phyloP scores from a whole-genome alignment of 2,888 invertebrate species.

The Calameuta filiformis region DNA sequence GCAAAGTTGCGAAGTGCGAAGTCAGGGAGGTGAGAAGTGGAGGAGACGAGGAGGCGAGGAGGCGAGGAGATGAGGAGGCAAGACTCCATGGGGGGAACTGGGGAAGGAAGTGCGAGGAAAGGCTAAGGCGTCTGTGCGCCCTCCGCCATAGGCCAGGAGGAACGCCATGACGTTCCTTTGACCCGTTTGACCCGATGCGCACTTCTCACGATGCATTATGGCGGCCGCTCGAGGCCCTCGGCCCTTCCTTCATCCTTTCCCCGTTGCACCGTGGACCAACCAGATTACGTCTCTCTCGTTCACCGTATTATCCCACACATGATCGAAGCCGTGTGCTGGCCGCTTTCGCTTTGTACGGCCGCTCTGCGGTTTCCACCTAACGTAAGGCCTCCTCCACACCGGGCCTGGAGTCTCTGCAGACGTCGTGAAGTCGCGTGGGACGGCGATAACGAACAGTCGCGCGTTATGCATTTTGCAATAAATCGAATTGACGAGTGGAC shows the following conservation, averaged over 20 bases:
- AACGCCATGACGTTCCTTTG: conserved; percentile 63
- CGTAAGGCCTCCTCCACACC: conserved; percentile 39
- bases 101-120: conserved; percentile 6
- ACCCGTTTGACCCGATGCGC: conserved; percentile 63
- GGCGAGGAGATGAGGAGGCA: no score
- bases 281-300: conserved; percentile 58
- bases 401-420: conserved; percentile 5
- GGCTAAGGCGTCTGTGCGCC: conserved; percentile 34
- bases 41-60: not conserved
- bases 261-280: conserved; percentile 57
- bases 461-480: no score
- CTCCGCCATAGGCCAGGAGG: conserved; percentile 52
- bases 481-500: no score
- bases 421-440: not conserved
- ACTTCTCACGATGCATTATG: conserved; percentile 64
- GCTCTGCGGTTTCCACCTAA: conserved; percentile 42
- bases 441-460: not conserved
- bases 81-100: not conserved
- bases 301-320: conserved; percentile 56
- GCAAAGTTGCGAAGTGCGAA: no score
- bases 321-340: conserved; percentile 45
- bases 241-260: conserved; percentile 61
- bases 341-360: conserved; percentile 43
- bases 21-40: no score
- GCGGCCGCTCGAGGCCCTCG: conserved; percentile 54